Evolutionary conservation across 2,888 invertebrate genomes (phyloP), one percentile per base, ranked within the genome.

Genomic region (Eupithecia insigniata): DNA sequence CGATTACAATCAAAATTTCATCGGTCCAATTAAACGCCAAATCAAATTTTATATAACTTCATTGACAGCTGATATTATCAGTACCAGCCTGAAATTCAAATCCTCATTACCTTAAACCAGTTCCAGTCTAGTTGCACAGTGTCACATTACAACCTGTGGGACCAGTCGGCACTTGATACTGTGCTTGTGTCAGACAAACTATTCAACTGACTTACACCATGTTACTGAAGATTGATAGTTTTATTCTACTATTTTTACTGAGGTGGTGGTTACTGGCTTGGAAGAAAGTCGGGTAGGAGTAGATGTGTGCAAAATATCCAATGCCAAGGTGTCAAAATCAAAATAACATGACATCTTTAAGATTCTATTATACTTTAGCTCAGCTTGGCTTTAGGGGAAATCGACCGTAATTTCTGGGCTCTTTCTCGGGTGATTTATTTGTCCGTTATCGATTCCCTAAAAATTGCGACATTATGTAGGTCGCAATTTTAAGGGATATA

Each of bases 101-200:
- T 62, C 61, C 61, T 34, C 61, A 30, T 62, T 62, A 18, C n/a
- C 34, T 55, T 55, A 22, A 64, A 64, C 64, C 22, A 26, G 64
- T 64, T 67, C 46, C 61, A 43, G 65, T 34, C 66, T 70, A 62
- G 61, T 69, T 43, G 46, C 28, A 36, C 28, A 43, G 75, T 70
- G 58, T 75, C 66, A 32, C 32, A 22, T 70, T 75, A 70, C 72
- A 72, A 70, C 72, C 72, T 75, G 72, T 46, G 58, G 14, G 66
- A 67, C 74, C 65, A 36, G 70, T 66, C 64, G n/a, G 32, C 64
- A 71, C 34, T 34, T 66, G 66, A 71, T 69, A 71, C 65, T 26
- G 64, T 30, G n/a, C 61, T 67, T 69, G 71, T 62, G 71, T 64
- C 66, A 74, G 68, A 34, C 69, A 34, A 62, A 34, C 34, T 62